Percentiles rank a stretch among this genome's conserved stretches.
Evolutionary conservation across 2,113 vertebrate genomes (phyloP).

Genomic region (Dromas ardeola): DNA sequence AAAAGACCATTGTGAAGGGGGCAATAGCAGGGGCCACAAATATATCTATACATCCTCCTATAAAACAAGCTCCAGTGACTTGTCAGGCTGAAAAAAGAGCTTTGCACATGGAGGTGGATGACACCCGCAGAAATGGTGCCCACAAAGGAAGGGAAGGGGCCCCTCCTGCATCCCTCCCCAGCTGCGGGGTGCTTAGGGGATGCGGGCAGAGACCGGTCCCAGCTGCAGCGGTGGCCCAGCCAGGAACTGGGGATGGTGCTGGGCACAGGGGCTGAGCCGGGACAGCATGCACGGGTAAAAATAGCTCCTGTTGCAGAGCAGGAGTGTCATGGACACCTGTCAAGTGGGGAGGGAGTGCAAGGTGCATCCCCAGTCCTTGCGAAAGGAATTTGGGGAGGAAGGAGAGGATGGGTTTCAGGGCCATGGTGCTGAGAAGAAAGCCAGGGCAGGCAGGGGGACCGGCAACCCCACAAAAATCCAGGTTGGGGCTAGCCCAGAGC

Average conservation of each 20-base stretch:
- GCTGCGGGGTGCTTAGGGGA: not conserved
- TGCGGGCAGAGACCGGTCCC: not conserved
- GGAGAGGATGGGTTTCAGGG: not conserved
- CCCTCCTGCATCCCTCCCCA: not conserved
- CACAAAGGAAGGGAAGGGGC: not conserved
- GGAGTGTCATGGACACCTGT: not conserved
- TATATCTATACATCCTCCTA: not conserved
- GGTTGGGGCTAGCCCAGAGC: too few relatives aligned
- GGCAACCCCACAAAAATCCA: fast-evolving
- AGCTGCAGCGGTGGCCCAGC: not conserved
- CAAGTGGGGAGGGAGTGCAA: not conserved
- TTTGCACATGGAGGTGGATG: not conserved
- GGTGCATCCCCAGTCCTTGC: not conserved
- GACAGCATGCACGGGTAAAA: not conserved
- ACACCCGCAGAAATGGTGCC: not conserved
- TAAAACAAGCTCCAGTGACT: not conserved
- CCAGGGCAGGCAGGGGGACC: not conserved
- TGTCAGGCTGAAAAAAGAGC: not conserved
- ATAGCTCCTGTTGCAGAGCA: slow-evolving; percentile 9
- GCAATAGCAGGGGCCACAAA: not conserved
- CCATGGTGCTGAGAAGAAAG: not conserved
- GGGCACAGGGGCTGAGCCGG: not conserved
- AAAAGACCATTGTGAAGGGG: not conserved
- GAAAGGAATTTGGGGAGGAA: not conserved
- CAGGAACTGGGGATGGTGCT: not conserved